Evolutionary conservation across 2,888 invertebrate species (phyloP).

Genomic region (Agonopterix alstromeriana): DNA sequence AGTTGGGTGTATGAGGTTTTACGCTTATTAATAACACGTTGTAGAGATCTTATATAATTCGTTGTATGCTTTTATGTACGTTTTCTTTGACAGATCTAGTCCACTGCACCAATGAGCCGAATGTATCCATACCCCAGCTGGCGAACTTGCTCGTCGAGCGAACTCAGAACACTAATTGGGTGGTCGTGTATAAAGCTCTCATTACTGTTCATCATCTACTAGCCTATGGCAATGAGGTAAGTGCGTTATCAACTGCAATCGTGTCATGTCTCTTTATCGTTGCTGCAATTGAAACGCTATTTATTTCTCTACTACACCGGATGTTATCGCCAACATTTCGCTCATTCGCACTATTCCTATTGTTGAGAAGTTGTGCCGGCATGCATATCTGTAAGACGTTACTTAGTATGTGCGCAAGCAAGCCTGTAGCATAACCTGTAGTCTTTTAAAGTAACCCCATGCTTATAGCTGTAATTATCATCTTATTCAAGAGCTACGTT

Average conservation of each 20-base stretch:
- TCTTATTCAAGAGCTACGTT: too few species aligned
- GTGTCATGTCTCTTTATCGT: too few species aligned
- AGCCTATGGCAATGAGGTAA: conserved; percentile 99
- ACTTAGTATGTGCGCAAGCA: too few species aligned
- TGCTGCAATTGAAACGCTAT: not conserved
- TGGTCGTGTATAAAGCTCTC: conserved; percentile 98
- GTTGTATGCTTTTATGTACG: not conserved
- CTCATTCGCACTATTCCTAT: not conserved
- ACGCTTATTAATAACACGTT: too few species aligned
- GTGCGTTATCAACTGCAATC: conserved; percentile 16
- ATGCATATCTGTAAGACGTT: too few species aligned
- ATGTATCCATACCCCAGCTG: conserved; percentile 99
- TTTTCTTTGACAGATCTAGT: conserved; percentile 90
- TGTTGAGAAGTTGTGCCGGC: too few species aligned
- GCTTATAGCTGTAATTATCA: too few species aligned
- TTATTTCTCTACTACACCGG: not conserved
- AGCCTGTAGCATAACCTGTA: too few species aligned
- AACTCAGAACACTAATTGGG: conserved; percentile 98
- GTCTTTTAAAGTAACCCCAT: too few species aligned
- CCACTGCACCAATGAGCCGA: conserved; percentile 99
- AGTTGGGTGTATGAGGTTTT: too few species aligned
- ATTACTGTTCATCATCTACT: conserved; percentile 99
- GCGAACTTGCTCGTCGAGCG: conserved; percentile 98
- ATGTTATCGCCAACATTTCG: not conserved
- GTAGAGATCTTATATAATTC: too few species aligned